phyloP scores from a whole-genome alignment of 1,140 invertebrate genomes.

The Drosophila setifemur region DNA sequence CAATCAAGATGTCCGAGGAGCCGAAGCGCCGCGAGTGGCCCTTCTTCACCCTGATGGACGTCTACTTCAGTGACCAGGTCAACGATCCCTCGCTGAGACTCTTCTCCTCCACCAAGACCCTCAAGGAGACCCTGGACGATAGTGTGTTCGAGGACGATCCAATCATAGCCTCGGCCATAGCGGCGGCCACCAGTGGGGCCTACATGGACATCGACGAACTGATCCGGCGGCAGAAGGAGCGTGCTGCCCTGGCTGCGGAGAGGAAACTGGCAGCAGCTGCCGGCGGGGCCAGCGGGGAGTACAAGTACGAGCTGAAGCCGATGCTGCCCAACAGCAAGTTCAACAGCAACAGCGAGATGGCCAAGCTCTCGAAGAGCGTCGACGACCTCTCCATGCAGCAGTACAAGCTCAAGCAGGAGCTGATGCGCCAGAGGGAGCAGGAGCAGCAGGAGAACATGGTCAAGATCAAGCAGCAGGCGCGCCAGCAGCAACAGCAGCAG shows the following conservation, averaged over 20 bases:
- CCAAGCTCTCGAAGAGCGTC: constrained; percentile 77
- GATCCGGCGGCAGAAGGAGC: constrained; percentile 72
- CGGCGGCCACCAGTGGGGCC: constrained; percentile 76
- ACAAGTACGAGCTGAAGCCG: constrained; percentile 75
- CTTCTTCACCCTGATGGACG: constrained; percentile 82
- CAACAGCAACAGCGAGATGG: constrained; percentile 72
- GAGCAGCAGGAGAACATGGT: constrained; percentile 79
- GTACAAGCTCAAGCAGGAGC: constrained; percentile 69
- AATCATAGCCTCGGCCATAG: constrained; percentile 81
- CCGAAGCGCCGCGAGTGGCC: constrained; percentile 82
- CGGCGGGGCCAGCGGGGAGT: constrained; percentile 54
- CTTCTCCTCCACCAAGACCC: constrained; percentile 81
- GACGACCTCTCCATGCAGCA: constrained; percentile 76
- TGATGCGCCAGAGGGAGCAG: constrained; percentile 68
- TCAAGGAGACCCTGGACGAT: constrained; percentile 80
- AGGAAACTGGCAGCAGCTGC: constrained; percentile 68
- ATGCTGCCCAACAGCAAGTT: constrained; percentile 74
- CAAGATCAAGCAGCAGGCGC: constrained; percentile 75
- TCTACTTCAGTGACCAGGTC: constrained; percentile 82
- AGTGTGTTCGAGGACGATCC: constrained; percentile 82
- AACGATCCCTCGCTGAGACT: constrained; percentile 81
- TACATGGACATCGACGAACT: constrained; percentile 82
- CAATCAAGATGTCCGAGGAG: constrained; percentile 82
- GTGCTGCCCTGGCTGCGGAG: constrained; percentile 64
- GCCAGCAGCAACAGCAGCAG: constrained; percentile 69